Evolutionary conservation across 2,797 vertebrate genomes (phyloP), one percentile per base, ranked within the genome.

Genomic region (Paguma larvata): DNA sequence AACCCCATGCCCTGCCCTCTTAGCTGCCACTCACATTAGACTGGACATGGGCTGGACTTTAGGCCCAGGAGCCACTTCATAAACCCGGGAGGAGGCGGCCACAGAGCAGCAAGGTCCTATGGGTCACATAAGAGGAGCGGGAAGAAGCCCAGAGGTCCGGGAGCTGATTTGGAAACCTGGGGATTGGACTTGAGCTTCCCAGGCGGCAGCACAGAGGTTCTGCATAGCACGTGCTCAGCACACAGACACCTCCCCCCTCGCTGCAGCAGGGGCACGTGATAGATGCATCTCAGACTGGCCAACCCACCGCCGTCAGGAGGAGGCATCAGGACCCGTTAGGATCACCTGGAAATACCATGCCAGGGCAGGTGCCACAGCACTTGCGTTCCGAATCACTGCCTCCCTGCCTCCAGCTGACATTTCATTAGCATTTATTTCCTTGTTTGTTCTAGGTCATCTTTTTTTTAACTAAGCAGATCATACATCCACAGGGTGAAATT

Each of bases 301-400:
- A 62, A 15, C 62, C n/a, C n/a, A 25, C 68, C 34, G 14, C 83
- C 86, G 75, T 92, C 77, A 92, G 84, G 62, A 6, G 53, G 32
- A 67, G 25, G 13, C 78, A 73, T 63, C 62, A 23, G 41, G 53
- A 46, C 13, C 63, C 30, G 3, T 65, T 19, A 75, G 48, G 21
- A 38, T 59, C 75, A 59, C 68, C 53, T 10, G 21, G 53, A 78
- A 80, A 67, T 25, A 5, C 46, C 38, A 38, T 38, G 38, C 38
- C 25, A 23, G 16, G 38, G 44, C 56, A 21, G 23, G 56, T 14
- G 4, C 13, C 3, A 19, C 56, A 30, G 25, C 6, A 2, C 23
- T 0, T 5, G 2, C 0, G 0, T 48, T 13, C 30, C n/a, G 9
- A 14, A 1, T 19, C 5, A 0, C 73, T 51, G 87, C 84, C 48